Evolutionary conservation across 2,888 invertebrate species (phyloP), one percentile per base, ranked within the genome.

Genomic region (Cheilosia vernalis): DNA sequence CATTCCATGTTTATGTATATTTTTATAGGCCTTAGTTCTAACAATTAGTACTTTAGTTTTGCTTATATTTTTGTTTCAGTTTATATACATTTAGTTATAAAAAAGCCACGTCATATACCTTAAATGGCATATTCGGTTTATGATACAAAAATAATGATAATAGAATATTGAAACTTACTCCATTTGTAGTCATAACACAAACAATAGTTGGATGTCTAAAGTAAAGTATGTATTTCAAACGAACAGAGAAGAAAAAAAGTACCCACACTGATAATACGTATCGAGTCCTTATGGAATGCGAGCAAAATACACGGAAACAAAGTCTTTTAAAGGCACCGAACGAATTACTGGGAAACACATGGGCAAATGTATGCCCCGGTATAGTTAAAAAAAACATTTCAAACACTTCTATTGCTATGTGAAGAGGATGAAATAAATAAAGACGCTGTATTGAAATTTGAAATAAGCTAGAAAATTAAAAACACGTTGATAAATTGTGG

Each of bases 61-160:
- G 42, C 55, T 60, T 60, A 21, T 53, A 58, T 53, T 76, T 40
- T 51, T 7, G 53, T 63, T 72, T 72, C 21, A 58, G n/a, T 72
- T 49, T 69, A 72, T 79, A 51, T 79, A 79, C 63, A 79, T 72
- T 6, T 63, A 64, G 44, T 55, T 27, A 17, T 51, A 79, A 56
- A 72, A 69, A 78, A 21, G 63, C 61, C 55, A 51, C 33, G 19
- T n/a, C 17, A 44, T 51, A 27, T 56, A 19, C n/a, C 27, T 42
- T 33, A 40, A 44, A 56, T 56, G 56, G 47, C 58, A 30, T 40
- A 30, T 60, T 76, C 9, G 40, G 5, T 51, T 76, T 66, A 58
- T 76, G 58, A 60, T 66, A 66, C 49, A 66, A 49, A 76, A 64
- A 64, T 42, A 73, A 40, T 10, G 19, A 49, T 27, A 37, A 1